These are phyloP conservation scores for Papilio polytes DNA, from an alignment of 1,140 invertebrate genomes.

Conservation along the genomic window DNA sequence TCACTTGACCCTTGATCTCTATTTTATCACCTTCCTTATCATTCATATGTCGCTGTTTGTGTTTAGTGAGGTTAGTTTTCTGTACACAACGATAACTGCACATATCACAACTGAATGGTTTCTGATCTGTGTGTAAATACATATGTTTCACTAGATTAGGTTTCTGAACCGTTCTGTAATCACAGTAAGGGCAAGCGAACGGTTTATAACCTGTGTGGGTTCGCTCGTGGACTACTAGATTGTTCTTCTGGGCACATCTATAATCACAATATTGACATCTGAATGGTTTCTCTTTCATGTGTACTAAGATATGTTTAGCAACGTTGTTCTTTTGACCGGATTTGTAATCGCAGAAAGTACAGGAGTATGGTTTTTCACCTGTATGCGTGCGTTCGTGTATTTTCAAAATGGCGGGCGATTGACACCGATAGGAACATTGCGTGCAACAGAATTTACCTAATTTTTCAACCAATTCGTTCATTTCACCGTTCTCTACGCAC, in stretches of 20 bases:
- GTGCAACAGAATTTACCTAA: conserved; percentile 75
- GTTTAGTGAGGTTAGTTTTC: conserved; percentile 81
- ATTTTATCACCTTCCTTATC: conserved; percentile 76
- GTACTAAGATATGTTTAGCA: conserved; percentile 89
- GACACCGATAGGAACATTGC: conserved; percentile 77
- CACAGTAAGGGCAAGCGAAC: conserved; percentile 87
- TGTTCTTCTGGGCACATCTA: conserved; percentile 87
- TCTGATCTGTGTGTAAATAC: conserved; percentile 86
- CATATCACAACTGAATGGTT: conserved; percentile 87
- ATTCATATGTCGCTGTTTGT: conserved; percentile 78
- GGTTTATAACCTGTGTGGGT: conserved; percentile 86
- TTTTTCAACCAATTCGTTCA: conserved; percentile 54
- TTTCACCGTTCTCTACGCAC: conserved; percentile 58
- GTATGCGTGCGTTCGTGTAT: conserved; percentile 87
- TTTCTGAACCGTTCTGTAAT: conserved; percentile 83
- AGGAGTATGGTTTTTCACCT: conserved; percentile 85
- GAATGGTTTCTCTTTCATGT: conserved; percentile 91
- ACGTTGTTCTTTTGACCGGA: conserved; percentile 92
- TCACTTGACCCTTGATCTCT: conserved; percentile 65
- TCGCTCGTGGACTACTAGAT: conserved; percentile 84
- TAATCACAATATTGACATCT: conserved; percentile 89
- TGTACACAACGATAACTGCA: conserved; percentile 84
- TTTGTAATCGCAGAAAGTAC: conserved; percentile 88
- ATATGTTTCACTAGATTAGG: conserved; percentile 86
- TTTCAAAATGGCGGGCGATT: conserved; percentile 86